phyloP scores from a whole-genome alignment of 2,113 vertebrate species.

The Pygathrix nemaeus region DNA sequence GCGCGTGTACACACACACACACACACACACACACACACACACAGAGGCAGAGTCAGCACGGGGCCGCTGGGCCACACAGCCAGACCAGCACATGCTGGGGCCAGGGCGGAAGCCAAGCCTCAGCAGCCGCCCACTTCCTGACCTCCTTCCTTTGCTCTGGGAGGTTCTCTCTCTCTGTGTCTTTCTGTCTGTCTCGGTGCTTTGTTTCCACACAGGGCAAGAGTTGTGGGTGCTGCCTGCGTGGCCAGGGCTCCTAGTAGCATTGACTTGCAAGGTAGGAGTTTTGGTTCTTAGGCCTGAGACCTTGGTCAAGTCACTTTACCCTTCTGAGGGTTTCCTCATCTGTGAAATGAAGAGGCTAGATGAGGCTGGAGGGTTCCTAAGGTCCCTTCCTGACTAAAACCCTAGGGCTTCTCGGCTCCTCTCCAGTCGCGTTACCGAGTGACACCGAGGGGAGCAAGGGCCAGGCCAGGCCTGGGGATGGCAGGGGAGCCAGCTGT shows the following conservation, averaged over 20 bases:
- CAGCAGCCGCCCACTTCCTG: neutral
- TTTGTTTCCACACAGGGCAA: neutral
- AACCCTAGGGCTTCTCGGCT: neutral
- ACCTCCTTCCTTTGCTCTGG: neutral
- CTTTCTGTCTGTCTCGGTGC: neutral
- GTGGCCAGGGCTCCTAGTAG: neutral
- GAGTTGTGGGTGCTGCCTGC: neutral
- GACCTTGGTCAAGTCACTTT: neutral
- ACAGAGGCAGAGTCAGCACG: neutral
- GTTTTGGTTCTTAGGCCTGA: neutral
- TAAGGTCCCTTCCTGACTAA: neutral
- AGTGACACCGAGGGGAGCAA: accelerated
- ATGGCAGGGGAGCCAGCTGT: neutral
- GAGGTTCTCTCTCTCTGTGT: neutral
- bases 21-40: neutral
- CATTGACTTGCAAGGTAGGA: neutral
- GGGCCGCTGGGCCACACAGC: neutral
- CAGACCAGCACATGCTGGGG: neutral
- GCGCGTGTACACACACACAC: neutral
- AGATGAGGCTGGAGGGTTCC: neutral
- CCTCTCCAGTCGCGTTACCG: neutral
- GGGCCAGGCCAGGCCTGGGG: neutral
- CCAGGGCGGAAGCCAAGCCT: slow-evolving; percentile 34
- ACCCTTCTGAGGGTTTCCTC: neutral
- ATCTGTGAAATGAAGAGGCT: neutral